A percentile compares a stretch with the other conserved stretches of the same genome.
Conservation (phyloP, 2,113 vertebrate genomes). For the Lagopus leucura region DNA sequence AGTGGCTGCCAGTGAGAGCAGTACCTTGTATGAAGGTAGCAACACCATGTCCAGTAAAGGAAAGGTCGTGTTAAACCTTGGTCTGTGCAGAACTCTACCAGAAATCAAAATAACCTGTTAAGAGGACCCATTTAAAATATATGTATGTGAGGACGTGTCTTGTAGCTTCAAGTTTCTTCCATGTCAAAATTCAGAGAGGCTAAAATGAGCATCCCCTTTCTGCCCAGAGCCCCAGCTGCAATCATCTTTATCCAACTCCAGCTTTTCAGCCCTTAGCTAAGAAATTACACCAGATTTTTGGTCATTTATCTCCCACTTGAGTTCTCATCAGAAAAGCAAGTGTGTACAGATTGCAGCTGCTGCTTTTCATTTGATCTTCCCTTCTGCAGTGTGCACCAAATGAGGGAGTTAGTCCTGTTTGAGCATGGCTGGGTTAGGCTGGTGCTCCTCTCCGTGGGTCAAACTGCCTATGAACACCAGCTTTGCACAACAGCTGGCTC, state of each 20-base stretch:
- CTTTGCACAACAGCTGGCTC: not conserved
- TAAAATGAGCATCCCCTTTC: not conserved
- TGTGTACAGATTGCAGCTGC: not conserved
- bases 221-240: not conserved
- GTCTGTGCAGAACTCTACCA: not conserved
- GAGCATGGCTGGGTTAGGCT: not conserved
- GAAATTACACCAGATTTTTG: not conserved
- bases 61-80: not conserved
- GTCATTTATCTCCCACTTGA: not conserved
- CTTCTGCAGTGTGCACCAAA: not conserved
- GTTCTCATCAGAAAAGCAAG: not conserved
- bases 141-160: too few relatives aligned
- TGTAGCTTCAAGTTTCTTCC: not conserved
- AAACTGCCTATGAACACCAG: not conserved
- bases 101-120: not conserved
- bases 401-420: not conserved
- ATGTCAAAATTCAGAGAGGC: not conserved
- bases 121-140: not conserved
- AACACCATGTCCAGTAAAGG: not conserved
- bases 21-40: not conserved
- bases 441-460: not conserved
- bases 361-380: not conserved
- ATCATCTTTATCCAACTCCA: not conserved
- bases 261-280: not conserved
- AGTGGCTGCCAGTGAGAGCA: not conserved